Conservation (phyloP, 2,797 vertebrate species). For the Todus mexicanus region DNA sequence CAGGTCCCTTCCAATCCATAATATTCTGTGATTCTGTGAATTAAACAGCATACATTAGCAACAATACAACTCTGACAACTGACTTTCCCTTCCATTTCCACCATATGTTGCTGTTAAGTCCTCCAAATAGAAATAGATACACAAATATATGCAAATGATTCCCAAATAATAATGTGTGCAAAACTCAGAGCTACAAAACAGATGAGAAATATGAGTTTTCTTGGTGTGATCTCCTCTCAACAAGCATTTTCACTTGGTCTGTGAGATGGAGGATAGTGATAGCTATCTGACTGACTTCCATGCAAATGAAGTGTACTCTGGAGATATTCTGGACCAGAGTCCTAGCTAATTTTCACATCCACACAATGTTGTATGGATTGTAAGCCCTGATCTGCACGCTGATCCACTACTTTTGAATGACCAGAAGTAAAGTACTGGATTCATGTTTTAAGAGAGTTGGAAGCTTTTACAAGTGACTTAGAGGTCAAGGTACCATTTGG, state of each 20-base stretch:
- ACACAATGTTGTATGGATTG: fast-evolving
- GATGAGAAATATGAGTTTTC: fast-evolving
- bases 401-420: background rate
- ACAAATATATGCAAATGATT: background rate
- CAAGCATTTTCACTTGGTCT: background rate
- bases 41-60: background rate
- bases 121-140: background rate
- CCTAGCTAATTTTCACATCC: background rate
- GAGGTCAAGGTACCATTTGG: background rate
- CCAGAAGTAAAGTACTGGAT: background rate
- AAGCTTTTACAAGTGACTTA: background rate
- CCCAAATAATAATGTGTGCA: background rate
- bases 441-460: background rate
- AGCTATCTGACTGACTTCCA: background rate
- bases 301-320: background rate
- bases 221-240: background rate
- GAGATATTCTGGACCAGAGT: background rate
- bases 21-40: no score
- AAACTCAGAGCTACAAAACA: background rate
- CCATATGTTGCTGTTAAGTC: background rate
- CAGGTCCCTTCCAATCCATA: no score
- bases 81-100: background rate
- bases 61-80: background rate
- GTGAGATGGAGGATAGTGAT: background rate
- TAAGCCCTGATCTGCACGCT: background rate